phyloP scores from a whole-genome alignment of 1,140 invertebrate genomes.

The Dermatophagoides farinae region DNA sequence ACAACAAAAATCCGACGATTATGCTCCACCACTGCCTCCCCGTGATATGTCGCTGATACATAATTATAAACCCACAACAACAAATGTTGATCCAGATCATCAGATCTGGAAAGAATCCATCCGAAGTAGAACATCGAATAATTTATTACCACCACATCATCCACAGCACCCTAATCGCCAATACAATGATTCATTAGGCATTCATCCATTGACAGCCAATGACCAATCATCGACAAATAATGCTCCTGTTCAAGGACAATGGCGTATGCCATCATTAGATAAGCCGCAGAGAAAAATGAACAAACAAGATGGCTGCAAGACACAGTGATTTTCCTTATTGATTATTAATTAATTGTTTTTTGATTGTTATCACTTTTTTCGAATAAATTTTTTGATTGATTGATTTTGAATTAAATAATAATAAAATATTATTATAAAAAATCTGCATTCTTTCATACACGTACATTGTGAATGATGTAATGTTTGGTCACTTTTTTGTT shows the following conservation, averaged over 20 bases:
- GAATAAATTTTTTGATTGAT: background rate
- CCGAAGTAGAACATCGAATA: background rate
- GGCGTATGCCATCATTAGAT: slow-evolving; percentile 29
- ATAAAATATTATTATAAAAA: background rate
- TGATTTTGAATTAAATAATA: background rate
- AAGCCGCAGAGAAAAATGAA: slow-evolving; percentile 16
- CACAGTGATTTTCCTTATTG: slow-evolving; percentile 11
- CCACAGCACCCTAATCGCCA: slow-evolving; percentile 10
- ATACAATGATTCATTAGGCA: background rate
- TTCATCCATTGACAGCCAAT: background rate
- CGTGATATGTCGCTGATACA: background rate
- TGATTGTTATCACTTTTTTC: background rate
- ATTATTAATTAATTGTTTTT: background rate
- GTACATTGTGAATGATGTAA: too few species aligned
- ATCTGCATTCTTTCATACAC: background rate
- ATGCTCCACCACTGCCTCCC: slow-evolving; percentile 5
- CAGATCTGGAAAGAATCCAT: background rate
- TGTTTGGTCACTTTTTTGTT: too few species aligned
- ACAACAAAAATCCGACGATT: background rate
- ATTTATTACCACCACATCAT: slow-evolving; percentile 6
- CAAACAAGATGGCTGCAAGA: slow-evolving; percentile 22
- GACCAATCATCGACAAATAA: slow-evolving; percentile 38
- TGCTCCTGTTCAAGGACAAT: slow-evolving; percentile 55
- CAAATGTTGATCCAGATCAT: background rate
- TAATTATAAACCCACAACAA: background rate